Base-by-base conservation (phyloP, 1,140 invertebrate genomes). In the Drosophila setifemur region DNA sequence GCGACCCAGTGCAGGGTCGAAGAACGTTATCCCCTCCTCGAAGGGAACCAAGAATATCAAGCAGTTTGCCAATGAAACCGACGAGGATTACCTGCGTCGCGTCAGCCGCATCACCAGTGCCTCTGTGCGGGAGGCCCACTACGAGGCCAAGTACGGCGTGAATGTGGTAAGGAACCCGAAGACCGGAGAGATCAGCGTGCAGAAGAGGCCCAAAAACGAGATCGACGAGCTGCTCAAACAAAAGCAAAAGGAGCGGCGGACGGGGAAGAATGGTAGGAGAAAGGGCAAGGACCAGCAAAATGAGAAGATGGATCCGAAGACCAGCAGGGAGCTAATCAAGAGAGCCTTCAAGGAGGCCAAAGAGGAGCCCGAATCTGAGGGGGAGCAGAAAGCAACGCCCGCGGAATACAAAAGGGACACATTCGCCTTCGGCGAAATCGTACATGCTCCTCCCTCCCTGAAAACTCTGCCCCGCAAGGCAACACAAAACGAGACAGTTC, bases 381-480 rank as follows among this genome's bases (percentile, higher is more conserved):
- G 91, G 45, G 89, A 68, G 21, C 55, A 79, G 26, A 33, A 54
- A 7, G 31, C 42, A 0, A 9, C 40, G 7, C 35, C 60, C 0
- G 14, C 47, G 5, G 89, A 90, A 31, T 90, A 75, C 48, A 89
- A 89, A 35, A 40, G 90, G 37, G 94, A 95, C 73, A 73, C 91
- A 12, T 81, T 94, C 19, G 88, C 91, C 75, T 95, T 95, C 90
- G 94, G 94, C 0, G 94, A 95, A 87, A 90, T 93, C 26, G 93
- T 90, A 0, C 93, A 94, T 81, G 93, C 90, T 11, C 94, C 94
- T 9, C 94, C 94, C 1, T 87, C 89, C 37, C 67, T 95, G 0
- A 91, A 86, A 55, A 66, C 89, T 29, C 47, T 90, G 39, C 93
- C 93, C 1, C 91, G 88, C 58, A 92, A 92, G 73, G 90, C 91